These are phyloP conservation scores for Halictus ligatus DNA, from an alignment of 2,888 invertebrate species.

Conservation along the genomic window DNA sequence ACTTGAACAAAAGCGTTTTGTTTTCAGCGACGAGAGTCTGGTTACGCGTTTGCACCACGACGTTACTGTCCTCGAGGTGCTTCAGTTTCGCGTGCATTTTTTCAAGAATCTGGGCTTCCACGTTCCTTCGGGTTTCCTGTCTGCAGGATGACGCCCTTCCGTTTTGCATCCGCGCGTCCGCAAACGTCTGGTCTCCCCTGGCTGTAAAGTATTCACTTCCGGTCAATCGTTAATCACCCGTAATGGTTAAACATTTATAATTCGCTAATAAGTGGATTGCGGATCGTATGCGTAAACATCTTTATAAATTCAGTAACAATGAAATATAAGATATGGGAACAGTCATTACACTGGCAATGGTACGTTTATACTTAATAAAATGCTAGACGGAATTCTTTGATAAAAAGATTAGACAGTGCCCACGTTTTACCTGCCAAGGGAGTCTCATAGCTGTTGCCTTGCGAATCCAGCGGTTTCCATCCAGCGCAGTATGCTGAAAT, in stretches of 20 bases:
- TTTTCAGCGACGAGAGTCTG: conserved; percentile 76
- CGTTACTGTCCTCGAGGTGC: conserved; percentile 74
- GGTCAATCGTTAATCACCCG: background rate
- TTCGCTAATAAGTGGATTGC: background rate
- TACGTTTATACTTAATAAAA: no score
- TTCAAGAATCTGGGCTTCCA: conserved; percentile 49
- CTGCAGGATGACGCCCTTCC: conserved; percentile 29
- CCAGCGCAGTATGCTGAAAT: conserved; percentile 22
- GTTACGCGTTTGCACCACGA: conserved; percentile 74
- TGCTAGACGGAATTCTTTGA: background rate
- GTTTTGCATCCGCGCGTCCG: conserved; percentile 52
- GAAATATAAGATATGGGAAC: background rate
- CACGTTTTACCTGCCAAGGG: conserved; percentile 26
- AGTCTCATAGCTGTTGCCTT: conserved; percentile 5
- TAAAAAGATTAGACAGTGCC: background rate
- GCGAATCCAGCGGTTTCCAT: conserved; percentile 33
- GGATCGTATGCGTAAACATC: no score
- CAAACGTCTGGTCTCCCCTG: conserved; percentile 60
- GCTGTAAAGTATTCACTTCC: conserved; percentile 35
- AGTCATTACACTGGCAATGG: no score
- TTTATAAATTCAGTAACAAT: no score
- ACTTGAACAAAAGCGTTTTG: conserved; percentile 72
- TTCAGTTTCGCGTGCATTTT: conserved; percentile 63
- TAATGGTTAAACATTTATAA: background rate
- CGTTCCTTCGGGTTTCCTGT: conserved; percentile 35